A percentile compares a stretch with the other conserved stretches of the same genome.
Conservation (phyloP, 2,113 vertebrate species). For the Pomatostomus ruficeps region DNA sequence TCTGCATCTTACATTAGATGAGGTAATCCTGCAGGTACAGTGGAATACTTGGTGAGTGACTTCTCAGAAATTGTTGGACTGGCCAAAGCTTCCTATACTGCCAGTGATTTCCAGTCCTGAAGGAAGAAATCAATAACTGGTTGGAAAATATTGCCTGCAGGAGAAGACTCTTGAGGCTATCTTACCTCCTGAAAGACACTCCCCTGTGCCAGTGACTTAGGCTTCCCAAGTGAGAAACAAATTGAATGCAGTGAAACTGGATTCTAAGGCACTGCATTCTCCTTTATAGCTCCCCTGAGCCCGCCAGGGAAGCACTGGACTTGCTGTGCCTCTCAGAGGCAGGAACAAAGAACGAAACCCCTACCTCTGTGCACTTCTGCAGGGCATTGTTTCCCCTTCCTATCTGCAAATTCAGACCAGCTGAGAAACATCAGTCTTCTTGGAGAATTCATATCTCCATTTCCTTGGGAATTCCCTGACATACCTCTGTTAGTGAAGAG, state of each 20-base stretch:
- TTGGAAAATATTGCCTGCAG: background rate
- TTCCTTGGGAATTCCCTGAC: background rate
- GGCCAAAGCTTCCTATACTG: background rate
- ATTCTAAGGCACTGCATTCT: background rate
- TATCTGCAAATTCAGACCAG: background rate
- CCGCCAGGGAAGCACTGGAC: background rate
- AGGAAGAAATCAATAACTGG: background rate
- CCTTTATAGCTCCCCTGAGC: background rate
- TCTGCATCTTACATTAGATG: background rate
- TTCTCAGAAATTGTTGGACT: background rate
- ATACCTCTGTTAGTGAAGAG: background rate
- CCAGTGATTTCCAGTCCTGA: background rate
- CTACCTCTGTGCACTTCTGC: background rate
- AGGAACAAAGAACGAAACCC: background rate
- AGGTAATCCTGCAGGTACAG: background rate
- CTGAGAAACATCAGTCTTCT: background rate
- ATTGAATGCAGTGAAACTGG: background rate
- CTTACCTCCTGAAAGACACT: background rate
- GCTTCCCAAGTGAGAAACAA: background rate
- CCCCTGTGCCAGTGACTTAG: background rate
- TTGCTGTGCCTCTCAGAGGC: background rate
- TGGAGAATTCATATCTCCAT: background rate
- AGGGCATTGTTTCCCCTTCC: background rate
- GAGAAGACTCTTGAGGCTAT: background rate
- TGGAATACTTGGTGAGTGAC: background rate